These are phyloP conservation scores for Tenthredo notha DNA, from an alignment of 2,888 invertebrate genomes.

Conservation along the genomic window DNA sequence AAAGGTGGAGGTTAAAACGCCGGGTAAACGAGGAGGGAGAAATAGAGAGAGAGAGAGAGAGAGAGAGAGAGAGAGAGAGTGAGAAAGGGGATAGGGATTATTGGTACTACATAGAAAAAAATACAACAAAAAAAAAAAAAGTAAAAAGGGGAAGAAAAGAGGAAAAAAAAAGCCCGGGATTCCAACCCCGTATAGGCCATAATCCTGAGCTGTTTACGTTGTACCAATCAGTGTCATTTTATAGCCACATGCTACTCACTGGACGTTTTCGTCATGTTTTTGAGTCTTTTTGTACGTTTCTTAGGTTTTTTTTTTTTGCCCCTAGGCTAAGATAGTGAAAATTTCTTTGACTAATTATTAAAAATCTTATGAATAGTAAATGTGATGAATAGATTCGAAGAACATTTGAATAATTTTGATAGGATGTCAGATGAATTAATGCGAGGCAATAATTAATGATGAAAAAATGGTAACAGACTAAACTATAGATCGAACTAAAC, in stretches of 20 bases:
- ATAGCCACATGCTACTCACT: neutral
- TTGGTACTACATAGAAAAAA: neutral
- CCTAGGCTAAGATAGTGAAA: neutral
- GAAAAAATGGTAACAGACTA: too few relatives aligned
- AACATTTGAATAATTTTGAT: neutral
- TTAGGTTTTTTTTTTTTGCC: neutral
- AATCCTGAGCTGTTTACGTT: conserved; percentile 23
- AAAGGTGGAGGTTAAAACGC: neutral
- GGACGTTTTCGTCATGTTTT: neutral
- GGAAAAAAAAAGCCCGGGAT: neutral
- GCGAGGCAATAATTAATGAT: too few relatives aligned
- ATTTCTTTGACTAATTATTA: neutral
- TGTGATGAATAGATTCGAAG: neutral
- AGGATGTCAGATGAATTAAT: too few relatives aligned
- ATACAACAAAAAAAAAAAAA: neutral
- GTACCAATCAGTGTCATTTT: conserved; percentile 41
- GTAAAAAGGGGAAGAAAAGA: neutral
- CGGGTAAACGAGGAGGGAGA: neutral
- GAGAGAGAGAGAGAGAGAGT: neutral
- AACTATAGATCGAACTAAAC: neutral
- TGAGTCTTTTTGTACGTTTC: neutral
- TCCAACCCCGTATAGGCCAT: neutral
- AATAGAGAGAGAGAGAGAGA: neutral
- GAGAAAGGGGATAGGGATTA: neutral
- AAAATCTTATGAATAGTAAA: neutral